phyloP scores from a whole-genome alignment of 2,113 vertebrate genomes.

The Saguinus imperator region DNA sequence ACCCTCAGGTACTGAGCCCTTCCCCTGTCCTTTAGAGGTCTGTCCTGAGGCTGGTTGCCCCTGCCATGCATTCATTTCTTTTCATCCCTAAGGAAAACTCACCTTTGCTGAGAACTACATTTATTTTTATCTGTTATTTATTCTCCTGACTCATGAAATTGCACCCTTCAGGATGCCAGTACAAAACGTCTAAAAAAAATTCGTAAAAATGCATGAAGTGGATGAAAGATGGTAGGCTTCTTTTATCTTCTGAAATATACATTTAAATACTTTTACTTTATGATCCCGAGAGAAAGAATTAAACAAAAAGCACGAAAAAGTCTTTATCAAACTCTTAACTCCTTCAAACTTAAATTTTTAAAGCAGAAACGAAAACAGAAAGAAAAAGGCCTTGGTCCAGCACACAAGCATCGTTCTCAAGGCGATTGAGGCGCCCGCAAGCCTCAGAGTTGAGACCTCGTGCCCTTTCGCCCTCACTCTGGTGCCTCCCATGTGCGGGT shows the following conservation, averaged over 20 bases:
- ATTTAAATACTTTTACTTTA: conserved; percentile 58
- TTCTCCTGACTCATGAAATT: conserved; percentile 72
- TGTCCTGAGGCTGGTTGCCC: accelerated
- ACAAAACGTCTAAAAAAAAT: conserved; percentile 62
- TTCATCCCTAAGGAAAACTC: neutral
- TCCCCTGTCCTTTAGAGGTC: accelerated
- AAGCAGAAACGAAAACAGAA: neutral
- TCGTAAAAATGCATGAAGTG: conserved; percentile 42
- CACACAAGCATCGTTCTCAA: accelerated
- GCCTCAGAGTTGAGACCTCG: accelerated
- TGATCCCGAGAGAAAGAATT: conserved; percentile 37
- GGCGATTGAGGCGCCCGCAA: accelerated
- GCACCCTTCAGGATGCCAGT: conserved; percentile 59
- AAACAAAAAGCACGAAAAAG: neutral
- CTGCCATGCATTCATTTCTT: neutral
- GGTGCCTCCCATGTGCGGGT: accelerated
- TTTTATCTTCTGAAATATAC: conserved; percentile 59
- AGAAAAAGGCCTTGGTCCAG: neutral
- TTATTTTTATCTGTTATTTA: conserved; percentile 73
- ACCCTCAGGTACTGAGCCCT: accelerated
- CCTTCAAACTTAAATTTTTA: neutral
- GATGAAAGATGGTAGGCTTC: conserved; percentile 55
- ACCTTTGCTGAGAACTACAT: conserved; percentile 42
- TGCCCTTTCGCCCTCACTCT: accelerated
- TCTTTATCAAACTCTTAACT: neutral